Evolutionary conservation across 2,113 vertebrate species (phyloP).

Genomic region (Cynopterus brachyotis): DNA sequence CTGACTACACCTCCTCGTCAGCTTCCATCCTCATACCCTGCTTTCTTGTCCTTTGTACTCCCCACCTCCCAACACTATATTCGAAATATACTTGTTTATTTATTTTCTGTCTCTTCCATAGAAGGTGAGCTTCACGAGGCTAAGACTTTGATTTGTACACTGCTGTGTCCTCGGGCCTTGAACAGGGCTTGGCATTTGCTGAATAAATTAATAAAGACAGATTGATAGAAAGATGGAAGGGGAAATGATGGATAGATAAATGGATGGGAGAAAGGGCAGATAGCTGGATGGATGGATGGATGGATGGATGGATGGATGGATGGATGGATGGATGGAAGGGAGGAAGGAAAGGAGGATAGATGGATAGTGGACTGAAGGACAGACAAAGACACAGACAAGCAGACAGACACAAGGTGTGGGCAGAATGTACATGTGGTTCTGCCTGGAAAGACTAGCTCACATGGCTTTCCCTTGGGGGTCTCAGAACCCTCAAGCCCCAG

Average conservation of each 20-base stretch:
- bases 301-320: rapidly evolving
- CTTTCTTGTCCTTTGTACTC: neutral
- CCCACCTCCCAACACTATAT: too few relatives aligned
- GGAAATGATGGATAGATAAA: neutral
- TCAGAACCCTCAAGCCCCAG: neutral
- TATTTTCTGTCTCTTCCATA: neutral
- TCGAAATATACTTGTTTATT: neutral
- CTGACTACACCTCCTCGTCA: neutral
- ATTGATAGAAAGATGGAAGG: neutral
- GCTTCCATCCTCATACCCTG: neutral
- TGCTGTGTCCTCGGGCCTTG: neutral
- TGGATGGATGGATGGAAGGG: neutral
- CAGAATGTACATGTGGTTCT: too few relatives aligned
- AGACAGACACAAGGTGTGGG: neutral
- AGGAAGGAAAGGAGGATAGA: rapidly evolving
- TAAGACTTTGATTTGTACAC: neutral
- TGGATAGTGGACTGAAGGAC: neutral
- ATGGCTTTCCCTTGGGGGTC: too few relatives aligned
- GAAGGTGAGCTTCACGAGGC: neutral
- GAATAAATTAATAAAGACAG: neutral
- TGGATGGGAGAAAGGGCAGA: rapidly evolving
- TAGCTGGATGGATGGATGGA: neutral
- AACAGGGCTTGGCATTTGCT: neutral
- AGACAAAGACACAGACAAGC: neutral
- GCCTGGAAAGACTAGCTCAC: neutral